Percentiles rank a stretch among this genome's conserved stretches.
Conservation (phyloP, 1,140 invertebrate genomes). For the Tetranychus urticae region DNA sequence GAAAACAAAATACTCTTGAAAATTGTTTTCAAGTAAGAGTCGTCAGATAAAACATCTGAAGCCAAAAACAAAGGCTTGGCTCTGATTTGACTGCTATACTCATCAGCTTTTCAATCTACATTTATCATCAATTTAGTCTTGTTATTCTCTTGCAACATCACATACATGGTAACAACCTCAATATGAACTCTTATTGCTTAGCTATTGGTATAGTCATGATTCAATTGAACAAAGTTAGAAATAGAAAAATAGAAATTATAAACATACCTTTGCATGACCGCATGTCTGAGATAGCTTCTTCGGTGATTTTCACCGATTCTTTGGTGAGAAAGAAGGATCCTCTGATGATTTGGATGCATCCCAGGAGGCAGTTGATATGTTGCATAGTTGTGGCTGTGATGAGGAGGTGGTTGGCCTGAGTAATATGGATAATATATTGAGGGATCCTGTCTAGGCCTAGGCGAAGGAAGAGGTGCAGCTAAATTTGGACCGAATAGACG, state of each 20-base stretch:
- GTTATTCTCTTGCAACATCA: no score
- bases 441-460: not conserved
- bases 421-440: not conserved
- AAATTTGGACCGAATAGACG: not conserved
- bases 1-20: no score
- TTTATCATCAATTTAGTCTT: no score
- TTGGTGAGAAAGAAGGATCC: slow-evolving; percentile 44
- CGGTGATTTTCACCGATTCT: slow-evolving; percentile 38
- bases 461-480: not conserved
- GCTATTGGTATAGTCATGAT: no score
- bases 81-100: no score
- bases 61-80: no score
- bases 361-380: slow-evolving; percentile 21
- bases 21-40: no score
- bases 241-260: not conserved
- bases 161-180: no score
- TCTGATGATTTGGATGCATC: slow-evolving; percentile 43
- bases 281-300: slow-evolving; percentile 6
- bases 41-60: no score
- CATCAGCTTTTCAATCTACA: no score
- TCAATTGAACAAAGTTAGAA: not conserved
- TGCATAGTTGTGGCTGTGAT: not conserved
- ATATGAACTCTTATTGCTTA: no score
- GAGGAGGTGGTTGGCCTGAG: slow-evolving; percentile 1
- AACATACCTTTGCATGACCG: not conserved